Evolutionary conservation across 1,140 invertebrate genomes (phyloP), one percentile per base, ranked within the genome.

Genomic region (Choristoneura fumiferana): DNA sequence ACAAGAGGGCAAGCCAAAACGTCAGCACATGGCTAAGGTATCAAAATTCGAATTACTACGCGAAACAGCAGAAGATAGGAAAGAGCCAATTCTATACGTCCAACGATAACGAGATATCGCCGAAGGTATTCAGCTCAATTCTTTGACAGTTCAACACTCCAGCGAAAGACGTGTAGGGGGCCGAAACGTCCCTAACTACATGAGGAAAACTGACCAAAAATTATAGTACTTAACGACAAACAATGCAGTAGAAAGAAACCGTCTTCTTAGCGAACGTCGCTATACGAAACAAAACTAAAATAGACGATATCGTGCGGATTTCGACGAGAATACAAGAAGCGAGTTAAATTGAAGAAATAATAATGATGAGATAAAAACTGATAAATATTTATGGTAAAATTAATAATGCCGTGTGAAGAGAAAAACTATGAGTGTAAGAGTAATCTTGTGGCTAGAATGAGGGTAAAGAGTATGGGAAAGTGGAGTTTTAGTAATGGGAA

Each of bases 111-210:
- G 85, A 89, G 70, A 89, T 90, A 36, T 95, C 94, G 0, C 95
- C 95, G 0, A 95, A 95, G 85, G 94, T 95, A 0, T 95, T 95
- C 70, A 92, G 92, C 18, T 90, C 93, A 94, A 94, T 69, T 92
- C 93, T n/a, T 75, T 94, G 13, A 95, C 95, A 2, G 94, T 95
- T 0, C n/a, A 95, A 94, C 63, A 94, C 94, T 4, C 94, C 95
- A 1, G 95, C 95, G 0, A 94, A 94, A 84, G 94, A 95, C 64
- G 95, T 96, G 0, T 81, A 95, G 5, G 94, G 92, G 0, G 89
- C 17, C 90, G 90, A 63, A 91, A 90, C 37, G 76, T 90, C 2
- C 91, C 91, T 0, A 93, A 92, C 60, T 91, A 91, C 63, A 90
- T 91, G 18, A 87, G 80, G 4, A 91, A 89, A 73, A 60, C 66